These are phyloP conservation scores for Bibio marci DNA, from an alignment of 2,888 invertebrate species.

Conservation along the genomic window DNA sequence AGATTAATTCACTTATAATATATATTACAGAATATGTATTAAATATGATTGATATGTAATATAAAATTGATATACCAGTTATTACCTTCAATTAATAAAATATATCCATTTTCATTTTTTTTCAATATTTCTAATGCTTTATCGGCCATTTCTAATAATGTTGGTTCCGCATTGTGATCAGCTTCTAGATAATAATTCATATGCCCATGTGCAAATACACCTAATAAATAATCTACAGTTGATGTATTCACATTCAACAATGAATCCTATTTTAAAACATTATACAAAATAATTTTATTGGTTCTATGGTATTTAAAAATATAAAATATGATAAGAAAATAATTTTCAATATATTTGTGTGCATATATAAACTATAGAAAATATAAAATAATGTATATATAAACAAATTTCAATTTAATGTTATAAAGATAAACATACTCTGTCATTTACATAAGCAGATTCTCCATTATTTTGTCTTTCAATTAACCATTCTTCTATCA, in stretches of 20 bases:
- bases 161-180: constrained; percentile 34
- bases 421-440: no score
- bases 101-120: constrained; percentile 43
- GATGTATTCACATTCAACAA: constrained; percentile 5
- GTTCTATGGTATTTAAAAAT: background rate
- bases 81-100: constrained; percentile 50
- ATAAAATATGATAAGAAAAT: background rate
- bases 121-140: constrained; percentile 48
- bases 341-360: no score
- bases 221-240: constrained; percentile 36
- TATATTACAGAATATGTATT: no score
- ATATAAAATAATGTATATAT: no score
- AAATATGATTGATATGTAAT: no score
- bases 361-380: no score
- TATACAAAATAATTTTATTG: no score
- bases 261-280: no score
- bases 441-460: background rate
- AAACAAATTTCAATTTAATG: no score
- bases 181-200: constrained; percentile 41
- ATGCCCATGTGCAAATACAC: constrained; percentile 41
- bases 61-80: no score
- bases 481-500: constrained; percentile 4
- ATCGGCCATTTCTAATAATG: constrained; percentile 52
- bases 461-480: background rate
- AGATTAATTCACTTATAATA: no score